Percentiles rank a stretch among this genome's conserved stretches.
Evolutionary conservation across 2,888 invertebrate genomes (phyloP).

Genomic region (Alentia gelatinosa): DNA sequence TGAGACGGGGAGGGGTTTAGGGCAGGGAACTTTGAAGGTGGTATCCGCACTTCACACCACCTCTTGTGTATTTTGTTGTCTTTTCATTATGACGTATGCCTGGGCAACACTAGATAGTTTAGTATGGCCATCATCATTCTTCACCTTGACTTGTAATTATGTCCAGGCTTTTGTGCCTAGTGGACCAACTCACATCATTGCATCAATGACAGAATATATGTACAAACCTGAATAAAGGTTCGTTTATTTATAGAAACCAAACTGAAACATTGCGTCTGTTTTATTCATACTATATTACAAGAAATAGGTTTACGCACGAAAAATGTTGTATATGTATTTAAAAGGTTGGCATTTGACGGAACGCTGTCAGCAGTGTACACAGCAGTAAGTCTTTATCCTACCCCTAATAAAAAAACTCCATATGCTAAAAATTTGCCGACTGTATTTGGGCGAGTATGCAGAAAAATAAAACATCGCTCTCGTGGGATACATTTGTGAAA

Average conservation of each 20-base stretch:
- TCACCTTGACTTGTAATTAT: background rate
- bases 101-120: no score
- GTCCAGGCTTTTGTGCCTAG: background rate
- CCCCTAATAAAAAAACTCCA: no score
- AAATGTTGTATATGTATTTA: no score
- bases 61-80: background rate
- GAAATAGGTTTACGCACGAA: no score
- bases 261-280: background rate
- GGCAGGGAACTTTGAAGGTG: background rate
- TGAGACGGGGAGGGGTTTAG: background rate
- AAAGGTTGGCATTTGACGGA: no score
- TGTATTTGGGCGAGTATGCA: no score
- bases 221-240: conserved; percentile 11
- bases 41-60: background rate
- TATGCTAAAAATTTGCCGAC: no score
- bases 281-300: no score
- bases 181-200: background rate
- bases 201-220: background rate
- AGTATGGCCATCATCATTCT: background rate
- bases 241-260: background rate
- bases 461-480: no score
- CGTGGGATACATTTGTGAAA: no score
- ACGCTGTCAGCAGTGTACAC: no score
- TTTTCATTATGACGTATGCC: background rate
- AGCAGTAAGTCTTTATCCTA: no score